These are phyloP conservation scores for Clarias pachynema DNA, from an alignment of 2,797 vertebrate genomes.

Conservation along the genomic window DNA sequence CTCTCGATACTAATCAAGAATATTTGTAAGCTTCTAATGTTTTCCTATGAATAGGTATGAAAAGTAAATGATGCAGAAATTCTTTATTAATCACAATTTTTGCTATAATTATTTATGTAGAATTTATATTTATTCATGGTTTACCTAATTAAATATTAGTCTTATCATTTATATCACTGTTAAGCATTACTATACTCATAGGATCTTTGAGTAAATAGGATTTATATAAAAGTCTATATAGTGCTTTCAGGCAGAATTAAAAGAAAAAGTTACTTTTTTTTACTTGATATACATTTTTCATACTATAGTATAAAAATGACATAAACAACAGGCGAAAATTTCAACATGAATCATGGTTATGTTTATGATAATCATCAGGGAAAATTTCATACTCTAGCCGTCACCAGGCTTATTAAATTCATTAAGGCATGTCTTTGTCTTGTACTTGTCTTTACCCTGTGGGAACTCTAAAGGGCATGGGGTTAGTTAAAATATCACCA, in stretches of 20 bases:
- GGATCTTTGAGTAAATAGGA: not conserved
- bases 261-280: not conserved
- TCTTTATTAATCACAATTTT: not conserved
- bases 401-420: not conserved
- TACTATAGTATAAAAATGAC: not conserved
- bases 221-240: not conserved
- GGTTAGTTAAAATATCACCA: conserved; percentile 26
- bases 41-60: not conserved
- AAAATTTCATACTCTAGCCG: not conserved
- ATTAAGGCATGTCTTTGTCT: conserved; percentile 15
- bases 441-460: conserved; percentile 2
- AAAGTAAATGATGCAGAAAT: not conserved
- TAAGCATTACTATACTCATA: not conserved
- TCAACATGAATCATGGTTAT: not conserved
- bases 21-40: not conserved
- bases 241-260: not conserved
- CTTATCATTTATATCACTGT: not conserved
- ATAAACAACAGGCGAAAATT: not conserved
- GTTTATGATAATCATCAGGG: not conserved
- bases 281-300: not conserved
- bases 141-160: not conserved
- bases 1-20: not conserved
- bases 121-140: not conserved
- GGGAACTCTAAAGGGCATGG: conserved; percentile 22
- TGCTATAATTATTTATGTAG: not conserved